Base-by-base conservation (phyloP, 2,797 vertebrate species). In the Malacoraja senta region DNA sequence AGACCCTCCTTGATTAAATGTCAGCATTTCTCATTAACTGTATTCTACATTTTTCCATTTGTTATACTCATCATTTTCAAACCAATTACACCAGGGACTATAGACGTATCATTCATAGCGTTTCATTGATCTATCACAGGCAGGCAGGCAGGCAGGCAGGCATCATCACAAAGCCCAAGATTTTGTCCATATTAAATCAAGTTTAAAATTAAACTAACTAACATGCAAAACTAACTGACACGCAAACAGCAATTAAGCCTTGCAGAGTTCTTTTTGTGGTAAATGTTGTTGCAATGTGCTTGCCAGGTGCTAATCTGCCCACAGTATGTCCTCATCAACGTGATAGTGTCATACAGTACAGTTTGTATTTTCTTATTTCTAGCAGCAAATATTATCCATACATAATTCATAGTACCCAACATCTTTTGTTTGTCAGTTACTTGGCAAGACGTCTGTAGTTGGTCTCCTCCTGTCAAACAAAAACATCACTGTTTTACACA, bases 221-320 rank as follows among this genome's bases (percentile, higher is more conserved):
- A 21, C 35, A 81, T 53, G 77, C 79, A 81, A 81, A 81, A 81
- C 53, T 81, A 81, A 81, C 79, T 81, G 38, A 53, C 79, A 53
- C 38, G 9, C 38, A 81, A 26, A 81, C 21, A 44, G 38, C 38
- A 53, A 53, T 81, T 44, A 81, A 81, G 35, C 35, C 79, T 53
- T 2, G 44, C 19, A 53, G 0, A 53, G 19, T 81, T 81, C 13
- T 53, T 81, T 81, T 44, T 81, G 71, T 19, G n/a, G n/a, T n/a
- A n/a, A n/a, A n/a, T n/a, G n/a, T n/a, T n/a, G n/a, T n/a, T n/a
- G 79, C 44, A 81, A 44, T 53, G 38, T 21, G 53, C 38, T 81
- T 8, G 8, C 26, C 38, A 10, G 35, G 53, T 81, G 17, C 38
- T 10, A 81, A 44, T 53, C 38, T 81, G 38, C 44, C 19, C 10